These are phyloP conservation scores for Ophthalmolycus amberensis DNA, from an alignment of 2,113 vertebrate species.

Conservation along the genomic window DNA sequence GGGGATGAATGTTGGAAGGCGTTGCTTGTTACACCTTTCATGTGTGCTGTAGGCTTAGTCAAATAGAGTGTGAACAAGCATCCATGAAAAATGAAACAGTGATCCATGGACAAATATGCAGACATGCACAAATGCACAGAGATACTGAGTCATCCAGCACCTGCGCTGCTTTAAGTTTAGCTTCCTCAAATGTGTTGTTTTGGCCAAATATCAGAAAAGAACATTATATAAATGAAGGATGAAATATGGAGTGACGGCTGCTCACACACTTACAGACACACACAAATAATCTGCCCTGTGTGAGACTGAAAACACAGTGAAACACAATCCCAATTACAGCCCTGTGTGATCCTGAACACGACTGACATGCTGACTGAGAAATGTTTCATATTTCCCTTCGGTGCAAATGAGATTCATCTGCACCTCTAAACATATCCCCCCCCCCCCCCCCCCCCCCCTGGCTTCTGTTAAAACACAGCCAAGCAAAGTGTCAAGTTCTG, in stretches of 20 bases:
- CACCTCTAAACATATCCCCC: conserved; percentile 64
- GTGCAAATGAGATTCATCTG: conserved; percentile 73
- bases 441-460: neutral
- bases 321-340: conserved; percentile 52
- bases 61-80: conserved; percentile 48
- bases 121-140: neutral
- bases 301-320: conserved; percentile 41
- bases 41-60: conserved; percentile 35
- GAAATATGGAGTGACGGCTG: neutral
- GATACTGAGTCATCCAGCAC: conserved; percentile 1
- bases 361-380: conserved; percentile 59
- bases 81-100: conserved; percentile 30
- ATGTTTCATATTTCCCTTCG: conserved; percentile 54
- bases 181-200: conserved; percentile 14
- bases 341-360: conserved; percentile 43
- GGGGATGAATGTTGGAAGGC: conserved; percentile 5
- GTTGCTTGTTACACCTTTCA: conserved; percentile 42
- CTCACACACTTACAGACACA: neutral
- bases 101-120: neutral
- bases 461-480: conserved; percentile 47
- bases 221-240: neutral
- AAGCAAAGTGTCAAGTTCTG: conserved; percentile 46
- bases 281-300: conserved; percentile 1
- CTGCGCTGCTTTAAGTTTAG: neutral
- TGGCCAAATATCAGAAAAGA: neutral